Evolutionary conservation across 1,140 invertebrate species (phyloP).

Genomic region (roundworm (Caenorhabditis elegans)): WBcel235 BX284606.5:10694501-10695000

Average conservation of each 20-base stretch:
- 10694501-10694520: background rate
- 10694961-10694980: too few relatives aligned
- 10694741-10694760: too few relatives aligned
- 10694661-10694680: too few relatives aligned
- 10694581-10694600: background rate
- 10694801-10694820: conserved; percentile 7
- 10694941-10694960: too few relatives aligned
- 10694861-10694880: conserved; percentile 9
- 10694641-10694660: too few relatives aligned
- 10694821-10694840: background rate
- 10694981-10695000: too few relatives aligned
- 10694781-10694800: too few relatives aligned
- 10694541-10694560: background rate
- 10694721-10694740: background rate
- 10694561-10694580: background rate
- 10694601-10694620: background rate
- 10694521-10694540: too few relatives aligned
- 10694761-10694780: too few relatives aligned
- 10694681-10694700: background rate
- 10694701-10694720: background rate
- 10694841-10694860: background rate
- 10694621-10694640: background rate
- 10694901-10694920: conserved; percentile 8
- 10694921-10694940: background rate
- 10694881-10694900: conserved; percentile 25